Conservation (phyloP, 2,113 vertebrate genomes). For the Baryphthengus martii region DNA sequence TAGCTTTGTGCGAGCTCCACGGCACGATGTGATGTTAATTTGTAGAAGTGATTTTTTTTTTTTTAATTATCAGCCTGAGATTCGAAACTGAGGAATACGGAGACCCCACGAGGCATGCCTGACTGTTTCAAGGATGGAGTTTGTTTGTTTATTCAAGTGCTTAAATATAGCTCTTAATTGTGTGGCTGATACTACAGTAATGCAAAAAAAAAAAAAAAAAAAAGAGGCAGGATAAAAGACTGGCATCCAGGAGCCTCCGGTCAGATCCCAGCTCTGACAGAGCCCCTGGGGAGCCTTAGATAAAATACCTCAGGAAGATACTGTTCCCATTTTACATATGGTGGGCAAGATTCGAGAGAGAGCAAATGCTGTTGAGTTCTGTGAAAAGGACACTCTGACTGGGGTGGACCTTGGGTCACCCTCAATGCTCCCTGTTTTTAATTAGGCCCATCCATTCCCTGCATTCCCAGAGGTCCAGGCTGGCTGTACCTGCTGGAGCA, state of each 20-base stretch:
- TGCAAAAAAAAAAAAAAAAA: no score
- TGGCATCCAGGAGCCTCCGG: not conserved
- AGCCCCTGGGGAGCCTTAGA: not conserved
- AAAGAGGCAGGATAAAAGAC: not conserved
- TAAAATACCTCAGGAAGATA: no score
- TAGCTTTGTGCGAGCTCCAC: not conserved
- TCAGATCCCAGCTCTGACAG: not conserved
- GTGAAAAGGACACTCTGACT: not conserved
- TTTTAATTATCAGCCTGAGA: not conserved
- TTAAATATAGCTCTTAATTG: not conserved
- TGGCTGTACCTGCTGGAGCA: not conserved
- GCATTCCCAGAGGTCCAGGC: not conserved
- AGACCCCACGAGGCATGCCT: not conserved
- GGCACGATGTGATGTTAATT: not conserved
- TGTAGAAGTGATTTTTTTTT: not conserved
- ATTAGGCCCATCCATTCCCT: accelerated
- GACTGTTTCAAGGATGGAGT: not conserved
- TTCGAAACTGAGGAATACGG: not conserved
- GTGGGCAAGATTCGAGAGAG: not conserved
- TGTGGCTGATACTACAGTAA: not conserved
- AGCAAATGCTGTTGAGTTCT: not conserved
- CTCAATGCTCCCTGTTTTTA: no score
- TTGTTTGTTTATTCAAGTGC: not conserved
- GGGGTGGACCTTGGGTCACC: not conserved
- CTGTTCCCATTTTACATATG: accelerated